Base-by-base conservation (phyloP, 1,140 invertebrate species). In the Oryctes rhinoceros region DNA sequence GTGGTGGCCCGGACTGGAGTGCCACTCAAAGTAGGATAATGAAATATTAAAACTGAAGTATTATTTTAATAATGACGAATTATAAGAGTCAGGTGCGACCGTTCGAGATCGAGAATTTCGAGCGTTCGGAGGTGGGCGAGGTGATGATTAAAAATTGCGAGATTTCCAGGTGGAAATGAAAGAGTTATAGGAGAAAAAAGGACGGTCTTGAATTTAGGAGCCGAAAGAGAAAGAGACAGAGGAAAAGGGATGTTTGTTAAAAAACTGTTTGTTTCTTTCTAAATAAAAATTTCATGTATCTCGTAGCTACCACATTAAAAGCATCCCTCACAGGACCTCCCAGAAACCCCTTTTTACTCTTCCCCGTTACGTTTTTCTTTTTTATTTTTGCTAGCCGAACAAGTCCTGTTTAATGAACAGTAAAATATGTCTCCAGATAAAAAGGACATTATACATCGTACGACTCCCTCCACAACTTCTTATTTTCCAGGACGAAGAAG, bases 61-160 rank as follows among this genome's bases (percentile, higher is more conserved):
- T 86, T 86, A 85, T 86, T 85, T 85, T 84, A 86, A 86, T 86
- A 86, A 86, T 86, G 86, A 86, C 86, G 84, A 86, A 86, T 86
- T 86, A 86, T 85, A 85, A 85, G 83, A 81, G 81, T 37, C 83
- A 83, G 84, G 82, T 84, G 83, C 84, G 81, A 82, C 39, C 39
- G 39, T 82, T 81, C 78, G 82, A 85, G 53, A 62, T 44, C 39
- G 13, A 59, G 53, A 59, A 59, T 74, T 20, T 15, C 39, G 37
- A 39, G 76, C 10, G 15, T 10, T n/a, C 11, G 20, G 39, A 62
- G 48, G 44, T 18, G 44, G 18, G 76, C 35, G 24, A 44, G 76
- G 35, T 77, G 53, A 15, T 35, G 30, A 78, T 48, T 76, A 76
- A 76, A 78, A 78, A 59, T 18, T 59, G 15, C 53, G n/a, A n/a